phyloP scores from a whole-genome alignment of 2,113 vertebrate genomes.

The Chloroceryle aenea region DNA sequence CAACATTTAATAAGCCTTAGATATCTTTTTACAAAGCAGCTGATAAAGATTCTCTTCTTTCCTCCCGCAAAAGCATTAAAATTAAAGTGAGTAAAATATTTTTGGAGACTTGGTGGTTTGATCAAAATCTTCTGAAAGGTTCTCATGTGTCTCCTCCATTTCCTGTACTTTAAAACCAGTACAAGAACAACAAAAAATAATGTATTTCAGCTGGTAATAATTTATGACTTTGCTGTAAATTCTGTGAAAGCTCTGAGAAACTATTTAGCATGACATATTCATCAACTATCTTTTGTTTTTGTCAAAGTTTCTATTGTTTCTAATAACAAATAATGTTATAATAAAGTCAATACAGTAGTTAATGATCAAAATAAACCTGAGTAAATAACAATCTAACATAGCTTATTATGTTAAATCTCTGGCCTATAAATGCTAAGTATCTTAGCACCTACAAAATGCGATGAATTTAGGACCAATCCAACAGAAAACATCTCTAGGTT shows the following conservation, averaged over 20 bases:
- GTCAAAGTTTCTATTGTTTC: neutral
- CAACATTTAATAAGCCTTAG: conserved; percentile 2
- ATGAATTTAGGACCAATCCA: neutral
- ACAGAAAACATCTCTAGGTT: neutral
- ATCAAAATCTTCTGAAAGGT: conserved; percentile 32
- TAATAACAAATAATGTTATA: neutral
- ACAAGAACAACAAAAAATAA: neutral
- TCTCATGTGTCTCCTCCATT: conserved; percentile 23
- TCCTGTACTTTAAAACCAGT: conserved; percentile 28
- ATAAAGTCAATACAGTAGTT: neutral
- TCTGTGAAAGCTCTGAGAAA: neutral
- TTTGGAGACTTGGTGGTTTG: conserved; percentile 4
- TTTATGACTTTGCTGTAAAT: conserved; percentile 32
- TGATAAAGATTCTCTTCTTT: neutral
- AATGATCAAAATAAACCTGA: neutral
- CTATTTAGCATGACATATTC: neutral
- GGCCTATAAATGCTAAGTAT: neutral
- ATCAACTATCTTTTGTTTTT: neutral
- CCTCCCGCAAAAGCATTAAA: neutral
- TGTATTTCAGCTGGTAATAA: conserved; percentile 72
- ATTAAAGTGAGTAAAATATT: conserved; percentile 19
- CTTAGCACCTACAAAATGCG: neutral
- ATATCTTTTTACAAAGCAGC: neutral
- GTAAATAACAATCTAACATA: neutral
- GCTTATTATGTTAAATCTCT: neutral